phyloP scores from a whole-genome alignment of 1,140 invertebrate genomes.

The Drosophila leontia region DNA sequence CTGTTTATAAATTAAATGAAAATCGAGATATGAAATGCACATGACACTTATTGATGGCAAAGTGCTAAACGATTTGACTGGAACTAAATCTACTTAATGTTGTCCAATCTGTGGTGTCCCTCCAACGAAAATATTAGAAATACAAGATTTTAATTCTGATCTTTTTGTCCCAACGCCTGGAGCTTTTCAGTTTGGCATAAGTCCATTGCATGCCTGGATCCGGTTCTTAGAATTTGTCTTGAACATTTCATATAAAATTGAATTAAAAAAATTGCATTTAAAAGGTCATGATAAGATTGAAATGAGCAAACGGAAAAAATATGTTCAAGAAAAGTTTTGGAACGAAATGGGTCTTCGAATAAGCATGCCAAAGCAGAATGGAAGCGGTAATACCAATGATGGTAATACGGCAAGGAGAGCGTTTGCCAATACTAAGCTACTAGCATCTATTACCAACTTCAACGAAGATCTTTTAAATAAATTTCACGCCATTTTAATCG shows the following conservation, averaged over 20 bases:
- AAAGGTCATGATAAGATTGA: conserved; percentile 8
- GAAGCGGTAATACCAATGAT: conserved; percentile 11
- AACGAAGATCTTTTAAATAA: too few relatives aligned
- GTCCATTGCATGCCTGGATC: conserved; percentile 5
- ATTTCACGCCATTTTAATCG: too few relatives aligned
- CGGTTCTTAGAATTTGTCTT: background rate
- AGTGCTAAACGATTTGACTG: background rate
- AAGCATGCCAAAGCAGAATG: conserved; percentile 23
- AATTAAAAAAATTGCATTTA: conserved; percentile 7
- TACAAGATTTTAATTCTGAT: background rate
- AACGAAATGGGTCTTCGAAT: conserved; percentile 15
- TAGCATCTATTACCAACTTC: too few relatives aligned
- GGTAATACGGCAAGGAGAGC: conserved; percentile 16
- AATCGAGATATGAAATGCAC: conserved; percentile 6
- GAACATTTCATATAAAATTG: conserved; percentile 13
- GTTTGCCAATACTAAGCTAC: background rate
- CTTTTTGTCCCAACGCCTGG: conserved; percentile 3
- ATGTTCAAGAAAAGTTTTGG: conserved; percentile 22
- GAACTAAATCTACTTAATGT: background rate
- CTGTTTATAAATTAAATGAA: conserved; percentile 7
- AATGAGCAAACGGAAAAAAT: too few relatives aligned
- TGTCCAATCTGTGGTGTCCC: conserved; percentile 4
- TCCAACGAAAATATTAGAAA: conserved; percentile 4
- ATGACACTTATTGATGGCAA: conserved; percentile 1
- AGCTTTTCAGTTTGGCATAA: conserved; percentile 8